These are phyloP conservation scores for Strigamia maritima DNA, from an alignment of 2,888 invertebrate genomes.

Conservation along the genomic window DNA sequence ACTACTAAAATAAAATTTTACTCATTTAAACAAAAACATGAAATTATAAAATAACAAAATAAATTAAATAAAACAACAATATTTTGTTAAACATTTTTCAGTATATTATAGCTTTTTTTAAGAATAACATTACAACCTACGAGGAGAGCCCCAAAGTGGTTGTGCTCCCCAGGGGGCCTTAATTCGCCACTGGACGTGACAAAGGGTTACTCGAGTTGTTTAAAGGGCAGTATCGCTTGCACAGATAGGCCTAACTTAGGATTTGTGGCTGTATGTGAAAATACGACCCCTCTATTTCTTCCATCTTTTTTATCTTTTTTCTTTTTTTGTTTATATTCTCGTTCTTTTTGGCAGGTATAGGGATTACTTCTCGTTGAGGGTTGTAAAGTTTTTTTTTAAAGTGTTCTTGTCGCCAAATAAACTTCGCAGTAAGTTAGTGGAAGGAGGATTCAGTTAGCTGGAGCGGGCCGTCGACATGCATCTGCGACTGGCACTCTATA, in stretches of 20 bases:
- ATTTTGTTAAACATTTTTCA: too few species aligned
- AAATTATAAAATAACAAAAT: too few species aligned
- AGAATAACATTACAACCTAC: too few species aligned
- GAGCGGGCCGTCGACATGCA: conserved; percentile 9
- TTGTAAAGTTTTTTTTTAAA: conserved; percentile 1
- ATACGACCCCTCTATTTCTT: neutral
- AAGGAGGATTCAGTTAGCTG: conserved; percentile 8
- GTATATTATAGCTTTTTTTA: too few species aligned
- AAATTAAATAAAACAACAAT: too few species aligned
- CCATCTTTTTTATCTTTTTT: neutral
- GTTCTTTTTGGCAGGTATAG: conserved; percentile 5
- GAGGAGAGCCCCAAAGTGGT: too few species aligned
- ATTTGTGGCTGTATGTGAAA: neutral
- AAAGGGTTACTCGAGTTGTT: neutral
- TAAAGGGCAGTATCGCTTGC: neutral
- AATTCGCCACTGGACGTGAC: neutral
- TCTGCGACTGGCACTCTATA: conserved; percentile 10
- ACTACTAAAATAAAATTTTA: too few species aligned
- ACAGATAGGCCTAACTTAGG: neutral
- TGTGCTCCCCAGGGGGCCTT: too few species aligned
- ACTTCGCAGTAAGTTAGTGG: neutral
- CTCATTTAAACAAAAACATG: too few species aligned
- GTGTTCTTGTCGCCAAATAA: conserved; percentile 10
- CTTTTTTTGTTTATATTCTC: neutral
- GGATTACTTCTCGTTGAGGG: conserved; percentile 5